These are phyloP conservation scores for Megalops cyprinoides DNA, from an alignment of 2,797 vertebrate genomes.

Conservation along the genomic window DNA sequence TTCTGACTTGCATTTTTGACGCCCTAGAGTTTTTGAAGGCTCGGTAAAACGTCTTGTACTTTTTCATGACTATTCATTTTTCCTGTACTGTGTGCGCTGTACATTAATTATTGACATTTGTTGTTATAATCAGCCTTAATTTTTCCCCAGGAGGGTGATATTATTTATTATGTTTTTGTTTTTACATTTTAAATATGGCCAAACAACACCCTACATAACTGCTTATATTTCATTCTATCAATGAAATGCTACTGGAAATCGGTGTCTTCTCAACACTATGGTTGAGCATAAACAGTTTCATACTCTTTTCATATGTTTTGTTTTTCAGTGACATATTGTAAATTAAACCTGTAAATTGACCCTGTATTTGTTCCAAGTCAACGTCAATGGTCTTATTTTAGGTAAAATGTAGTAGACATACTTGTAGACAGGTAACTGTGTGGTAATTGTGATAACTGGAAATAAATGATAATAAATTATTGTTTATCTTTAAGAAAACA, in stretches of 20 bases:
- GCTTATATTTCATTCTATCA: slow-evolving; percentile 63
- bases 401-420: slow-evolving; percentile 74
- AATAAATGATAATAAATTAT: slow-evolving; percentile 75
- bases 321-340: slow-evolving; percentile 75
- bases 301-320: slow-evolving; percentile 69
- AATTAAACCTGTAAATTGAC: slow-evolving; percentile 72
- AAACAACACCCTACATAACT: slow-evolving; percentile 50
- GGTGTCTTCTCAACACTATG: slow-evolving; percentile 49
- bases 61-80: neutral
- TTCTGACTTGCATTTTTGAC: neutral
- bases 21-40: neutral
- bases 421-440: slow-evolving; percentile 78
- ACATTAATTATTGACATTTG: slow-evolving; percentile 67
- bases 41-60: neutral
- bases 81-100: slow-evolving; percentile 26
- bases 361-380: slow-evolving; percentile 76
- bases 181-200: slow-evolving; percentile 36
- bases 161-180: slow-evolving; percentile 30
- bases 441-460: slow-evolving; percentile 81
- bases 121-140: slow-evolving; percentile 28
- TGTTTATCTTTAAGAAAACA: slow-evolving; percentile 74
- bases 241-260: slow-evolving; percentile 32
- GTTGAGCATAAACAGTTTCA: slow-evolving; percentile 59
- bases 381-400: slow-evolving; percentile 73
- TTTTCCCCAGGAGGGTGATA: neutral